Evolutionary conservation across 2,888 invertebrate genomes (phyloP).

Genomic region (Papilio demoleus): DNA sequence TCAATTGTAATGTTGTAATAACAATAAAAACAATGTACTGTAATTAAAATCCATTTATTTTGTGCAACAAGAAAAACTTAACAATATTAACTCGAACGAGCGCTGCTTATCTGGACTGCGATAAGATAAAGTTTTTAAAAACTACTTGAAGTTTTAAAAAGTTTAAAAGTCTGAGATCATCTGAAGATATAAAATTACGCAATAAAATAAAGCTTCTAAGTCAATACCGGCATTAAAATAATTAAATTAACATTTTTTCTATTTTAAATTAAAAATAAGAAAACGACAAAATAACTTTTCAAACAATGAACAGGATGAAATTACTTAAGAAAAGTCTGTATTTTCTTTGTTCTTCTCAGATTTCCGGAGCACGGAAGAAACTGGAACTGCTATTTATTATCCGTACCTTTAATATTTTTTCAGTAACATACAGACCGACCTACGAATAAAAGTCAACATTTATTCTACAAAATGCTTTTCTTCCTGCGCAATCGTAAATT

Average conservation of each 20-base stretch:
- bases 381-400: conserved; percentile 7
- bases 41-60: too few relatives aligned
- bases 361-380: conserved; percentile 9
- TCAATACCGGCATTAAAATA: neutral
- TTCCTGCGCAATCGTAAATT: conserved; percentile 32
- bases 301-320: conserved; percentile 3
- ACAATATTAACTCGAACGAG: conserved; percentile 1
- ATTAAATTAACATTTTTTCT: neutral
- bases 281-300: neutral
- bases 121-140: neutral
- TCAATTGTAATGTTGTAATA: too few relatives aligned
- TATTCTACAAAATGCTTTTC: conserved; percentile 19
- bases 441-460: conserved; percentile 27
- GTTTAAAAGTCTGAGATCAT: neutral
- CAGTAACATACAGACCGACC: conserved; percentile 15
- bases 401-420: conserved; percentile 10
- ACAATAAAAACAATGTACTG: too few relatives aligned
- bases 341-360: conserved; percentile 10
- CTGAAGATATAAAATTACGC: too few relatives aligned
- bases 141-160: neutral
- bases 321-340: neutral
- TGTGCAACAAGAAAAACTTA: neutral
- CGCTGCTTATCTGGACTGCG: conserved; percentile 2
- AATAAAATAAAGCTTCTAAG: neutral
- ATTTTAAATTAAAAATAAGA: neutral